These are phyloP conservation scores for Synergus umbraculus DNA, from an alignment of 2,888 invertebrate genomes.

Conservation along the genomic window DNA sequence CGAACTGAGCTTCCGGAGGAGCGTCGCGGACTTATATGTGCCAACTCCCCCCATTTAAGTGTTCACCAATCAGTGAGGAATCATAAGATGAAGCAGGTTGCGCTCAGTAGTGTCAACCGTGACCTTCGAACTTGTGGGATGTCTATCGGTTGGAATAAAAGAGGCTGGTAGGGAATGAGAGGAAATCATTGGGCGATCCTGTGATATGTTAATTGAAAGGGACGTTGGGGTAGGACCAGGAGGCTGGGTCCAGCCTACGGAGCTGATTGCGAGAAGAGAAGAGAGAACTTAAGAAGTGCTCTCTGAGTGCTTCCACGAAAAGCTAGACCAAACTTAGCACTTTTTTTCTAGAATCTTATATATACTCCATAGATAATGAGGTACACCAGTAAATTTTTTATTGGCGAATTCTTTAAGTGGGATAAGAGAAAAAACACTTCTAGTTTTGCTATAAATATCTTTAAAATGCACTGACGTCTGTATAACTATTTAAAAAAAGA, in stretches of 20 bases:
- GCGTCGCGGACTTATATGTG: constrained; percentile 60
- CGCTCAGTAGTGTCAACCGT: constrained; percentile 55
- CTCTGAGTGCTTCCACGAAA: neutral
- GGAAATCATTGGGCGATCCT: constrained; percentile 56
- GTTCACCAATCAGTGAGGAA: constrained; percentile 48
- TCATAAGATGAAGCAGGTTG: constrained; percentile 47
- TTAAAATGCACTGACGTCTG: no score
- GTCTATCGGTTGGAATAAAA: constrained; percentile 52
- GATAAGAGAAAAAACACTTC: no score
- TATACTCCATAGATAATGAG: no score
- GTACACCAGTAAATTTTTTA: no score
- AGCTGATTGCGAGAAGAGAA: neutral
- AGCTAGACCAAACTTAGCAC: no score
- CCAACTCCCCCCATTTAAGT: constrained; percentile 50
- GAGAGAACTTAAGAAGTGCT: no score
- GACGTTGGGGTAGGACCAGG: constrained; percentile 55
- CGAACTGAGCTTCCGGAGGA: constrained; percentile 60
- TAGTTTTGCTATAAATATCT: no score
- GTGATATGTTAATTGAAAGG: constrained; percentile 40
- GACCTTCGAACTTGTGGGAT: constrained; percentile 70
- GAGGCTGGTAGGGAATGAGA: constrained; percentile 54
- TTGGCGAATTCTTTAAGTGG: no score
- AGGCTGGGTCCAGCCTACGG: constrained; percentile 44
- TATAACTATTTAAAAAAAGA: no score
- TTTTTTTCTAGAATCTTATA: no score